These are phyloP conservation scores for Drosophila melanocephala DNA, from an alignment of 2,888 invertebrate species.

Conservation along the genomic window DNA sequence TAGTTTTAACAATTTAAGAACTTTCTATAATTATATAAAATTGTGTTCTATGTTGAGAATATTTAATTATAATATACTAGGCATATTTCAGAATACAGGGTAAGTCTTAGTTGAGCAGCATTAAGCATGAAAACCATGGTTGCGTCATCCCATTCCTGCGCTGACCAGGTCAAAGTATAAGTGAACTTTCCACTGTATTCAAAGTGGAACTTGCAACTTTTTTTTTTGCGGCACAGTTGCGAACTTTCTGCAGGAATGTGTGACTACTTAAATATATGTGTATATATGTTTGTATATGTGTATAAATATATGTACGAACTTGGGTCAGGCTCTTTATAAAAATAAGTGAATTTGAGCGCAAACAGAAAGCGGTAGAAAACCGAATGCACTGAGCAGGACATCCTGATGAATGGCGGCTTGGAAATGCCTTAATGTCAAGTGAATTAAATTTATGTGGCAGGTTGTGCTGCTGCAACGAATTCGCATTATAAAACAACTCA, in stretches of 20 bases:
- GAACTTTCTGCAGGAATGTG: background rate
- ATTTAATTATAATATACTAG: background rate
- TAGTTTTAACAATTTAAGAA: background rate
- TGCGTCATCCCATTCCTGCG: constrained; percentile 3
- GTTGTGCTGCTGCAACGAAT: constrained; percentile 50
- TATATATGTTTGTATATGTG: constrained; percentile 11
- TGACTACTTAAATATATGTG: constrained; percentile 1
- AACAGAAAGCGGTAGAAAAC: constrained; percentile 20
- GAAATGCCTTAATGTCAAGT: constrained; percentile 51
- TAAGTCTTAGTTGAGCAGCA: background rate
- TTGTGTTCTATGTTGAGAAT: background rate
- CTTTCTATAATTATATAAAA: background rate
- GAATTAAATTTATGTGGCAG: constrained; percentile 64
- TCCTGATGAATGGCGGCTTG: constrained; percentile 55
- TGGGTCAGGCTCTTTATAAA: constrained; percentile 55
- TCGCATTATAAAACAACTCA: constrained; percentile 75
- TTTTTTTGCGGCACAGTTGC: constrained; percentile 11
- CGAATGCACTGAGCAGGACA: constrained; percentile 39
- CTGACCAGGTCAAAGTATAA: constrained; percentile 47
- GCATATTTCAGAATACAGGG: background rate
- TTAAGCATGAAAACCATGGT: constrained; percentile 23
- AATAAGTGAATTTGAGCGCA: constrained; percentile 52
- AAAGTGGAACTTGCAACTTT: constrained; percentile 38
- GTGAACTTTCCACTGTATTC: constrained; percentile 53
- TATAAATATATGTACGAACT: background rate